Conservation (phyloP, 2,888 invertebrate genomes). For the Mactromeris polynyma region DNA sequence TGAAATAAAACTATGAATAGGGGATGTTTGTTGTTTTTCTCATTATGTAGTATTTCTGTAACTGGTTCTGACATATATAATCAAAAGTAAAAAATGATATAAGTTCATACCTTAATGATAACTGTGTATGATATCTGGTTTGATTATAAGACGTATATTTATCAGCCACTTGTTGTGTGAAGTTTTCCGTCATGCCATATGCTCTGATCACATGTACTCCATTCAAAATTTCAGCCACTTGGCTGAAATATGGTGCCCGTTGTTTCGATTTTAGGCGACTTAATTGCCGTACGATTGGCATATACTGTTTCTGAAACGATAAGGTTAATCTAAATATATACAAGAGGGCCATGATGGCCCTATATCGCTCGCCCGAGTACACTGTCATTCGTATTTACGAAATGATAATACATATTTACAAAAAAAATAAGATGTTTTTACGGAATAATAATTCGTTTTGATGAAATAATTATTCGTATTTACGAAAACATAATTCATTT, state of each 20-base stretch:
- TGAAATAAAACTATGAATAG: neutral
- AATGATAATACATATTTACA: no score
- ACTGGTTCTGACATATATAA: no score
- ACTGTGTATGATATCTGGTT: neutral
- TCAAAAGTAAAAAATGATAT: neutral
- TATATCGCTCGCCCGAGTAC: no score
- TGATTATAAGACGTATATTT: constrained; percentile 75
- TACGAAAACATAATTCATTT: no score
- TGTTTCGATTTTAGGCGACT: constrained; percentile 86
- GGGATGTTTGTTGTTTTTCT: no score
- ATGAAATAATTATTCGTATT: no score
- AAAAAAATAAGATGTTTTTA: no score
- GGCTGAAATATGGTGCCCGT: constrained; percentile 85
- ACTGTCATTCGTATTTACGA: no score
- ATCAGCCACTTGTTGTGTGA: constrained; percentile 77
- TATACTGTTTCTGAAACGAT: no score
- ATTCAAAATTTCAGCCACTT: constrained; percentile 88
- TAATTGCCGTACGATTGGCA: constrained; percentile 64
- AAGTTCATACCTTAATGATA: neutral
- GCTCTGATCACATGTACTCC: constrained; percentile 86
- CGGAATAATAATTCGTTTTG: no score
- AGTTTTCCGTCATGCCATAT: constrained; percentile 78
- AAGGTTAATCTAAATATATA: no score
- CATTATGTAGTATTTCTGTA: neutral
- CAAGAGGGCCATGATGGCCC: no score